phyloP scores from a whole-genome alignment of 2,797 vertebrate species.

The Todus mexicanus region DNA sequence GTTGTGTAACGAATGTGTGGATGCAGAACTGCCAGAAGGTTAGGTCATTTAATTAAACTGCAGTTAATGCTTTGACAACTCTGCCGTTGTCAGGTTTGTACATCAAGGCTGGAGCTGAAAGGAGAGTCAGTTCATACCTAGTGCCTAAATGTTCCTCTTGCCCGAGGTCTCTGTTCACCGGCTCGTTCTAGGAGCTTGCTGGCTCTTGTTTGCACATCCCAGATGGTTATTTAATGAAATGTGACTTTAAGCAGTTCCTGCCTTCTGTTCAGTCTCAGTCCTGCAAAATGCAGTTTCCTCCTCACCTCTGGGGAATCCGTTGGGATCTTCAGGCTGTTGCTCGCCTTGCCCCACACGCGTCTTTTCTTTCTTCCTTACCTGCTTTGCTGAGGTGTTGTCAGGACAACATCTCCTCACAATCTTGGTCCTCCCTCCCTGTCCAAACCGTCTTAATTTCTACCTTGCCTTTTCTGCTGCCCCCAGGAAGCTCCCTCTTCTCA shows the following conservation, averaged over 20 bases:
- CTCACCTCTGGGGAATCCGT: background rate
- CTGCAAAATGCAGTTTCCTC: background rate
- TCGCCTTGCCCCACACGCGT: rapidly evolving
- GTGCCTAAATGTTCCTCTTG: background rate
- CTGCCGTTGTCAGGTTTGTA: background rate
- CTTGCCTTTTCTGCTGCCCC: background rate
- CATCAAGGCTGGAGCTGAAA: background rate
- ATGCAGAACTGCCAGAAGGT: background rate
- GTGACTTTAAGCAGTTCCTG: background rate
- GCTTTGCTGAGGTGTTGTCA: background rate
- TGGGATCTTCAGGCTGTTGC: background rate
- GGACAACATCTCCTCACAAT: background rate
- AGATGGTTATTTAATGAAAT: background rate
- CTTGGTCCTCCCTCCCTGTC: background rate
- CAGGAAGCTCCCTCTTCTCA: conserved; percentile 87
- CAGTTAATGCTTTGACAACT: background rate
- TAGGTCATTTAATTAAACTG: background rate
- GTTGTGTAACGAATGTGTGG: background rate
- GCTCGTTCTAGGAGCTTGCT: background rate
- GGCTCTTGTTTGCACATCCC: background rate
- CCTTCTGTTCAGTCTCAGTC: background rate
- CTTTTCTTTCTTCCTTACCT: background rate
- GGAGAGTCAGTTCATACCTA: background rate
- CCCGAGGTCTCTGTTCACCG: background rate
- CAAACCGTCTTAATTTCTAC: background rate